These are phyloP conservation scores for Cyrtorhinus lividipennis DNA, from an alignment of 1,140 invertebrate genomes.

Conservation along the genomic window DNA sequence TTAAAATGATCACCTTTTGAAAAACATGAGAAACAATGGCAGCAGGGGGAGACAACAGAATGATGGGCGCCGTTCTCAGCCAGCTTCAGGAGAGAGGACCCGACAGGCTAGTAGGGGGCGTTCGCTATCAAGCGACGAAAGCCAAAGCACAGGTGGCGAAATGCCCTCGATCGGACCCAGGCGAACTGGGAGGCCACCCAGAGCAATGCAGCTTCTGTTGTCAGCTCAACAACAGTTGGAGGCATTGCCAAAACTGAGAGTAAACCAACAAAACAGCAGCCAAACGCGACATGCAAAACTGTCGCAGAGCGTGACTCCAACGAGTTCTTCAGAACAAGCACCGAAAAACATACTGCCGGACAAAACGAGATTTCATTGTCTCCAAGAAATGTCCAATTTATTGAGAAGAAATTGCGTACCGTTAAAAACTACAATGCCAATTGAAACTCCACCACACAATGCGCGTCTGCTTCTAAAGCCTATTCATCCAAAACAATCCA, in stretches of 20 bases:
- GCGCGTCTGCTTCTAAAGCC: too few relatives aligned
- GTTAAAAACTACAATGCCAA: too few relatives aligned
- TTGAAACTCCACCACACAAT: too few relatives aligned
- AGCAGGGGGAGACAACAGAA: background rate
- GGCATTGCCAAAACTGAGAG: background rate
- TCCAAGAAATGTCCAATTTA: background rate
- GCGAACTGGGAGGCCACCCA: too few relatives aligned
- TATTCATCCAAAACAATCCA: too few relatives aligned
- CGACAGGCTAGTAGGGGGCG: too few relatives aligned
- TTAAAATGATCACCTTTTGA: background rate
- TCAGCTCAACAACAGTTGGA: background rate
- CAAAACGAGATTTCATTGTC: background rate
- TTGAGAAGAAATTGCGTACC: background rate
- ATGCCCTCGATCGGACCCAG: too few relatives aligned
- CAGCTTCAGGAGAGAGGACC: background rate
- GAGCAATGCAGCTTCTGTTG: background rate
- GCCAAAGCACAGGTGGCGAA: too few relatives aligned
- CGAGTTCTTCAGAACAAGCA: background rate
- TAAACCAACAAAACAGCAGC: background rate
- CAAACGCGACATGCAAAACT: background rate
- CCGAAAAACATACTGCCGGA: background rate
- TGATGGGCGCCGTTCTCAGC: background rate
- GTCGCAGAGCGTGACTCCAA: background rate
- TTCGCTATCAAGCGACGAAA: too few relatives aligned
- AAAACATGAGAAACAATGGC: background rate